A percentile compares a stretch with the other conserved stretches of the same genome.
Conservation (phyloP, 2,888 invertebrate genomes). For the Thysanoteuthis rhombus region DNA sequence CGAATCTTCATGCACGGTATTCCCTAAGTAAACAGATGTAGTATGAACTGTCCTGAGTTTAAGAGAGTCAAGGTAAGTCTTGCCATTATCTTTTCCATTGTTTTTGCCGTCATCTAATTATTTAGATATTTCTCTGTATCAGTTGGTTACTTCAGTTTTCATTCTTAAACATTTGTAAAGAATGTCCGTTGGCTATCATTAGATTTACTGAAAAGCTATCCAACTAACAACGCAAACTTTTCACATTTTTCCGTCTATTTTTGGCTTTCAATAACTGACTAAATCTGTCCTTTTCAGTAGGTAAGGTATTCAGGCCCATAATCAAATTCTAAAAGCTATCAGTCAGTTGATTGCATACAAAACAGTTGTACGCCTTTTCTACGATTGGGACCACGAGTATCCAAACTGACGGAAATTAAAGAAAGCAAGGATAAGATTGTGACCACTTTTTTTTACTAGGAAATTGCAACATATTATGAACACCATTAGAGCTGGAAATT, state of each 20-base stretch:
- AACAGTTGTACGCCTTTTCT: background rate
- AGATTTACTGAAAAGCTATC: background rate
- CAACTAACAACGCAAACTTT: background rate
- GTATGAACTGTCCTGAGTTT: too few relatives aligned
- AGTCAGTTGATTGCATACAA: background rate
- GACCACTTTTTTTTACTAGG: background rate
- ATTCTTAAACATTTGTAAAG: background rate
- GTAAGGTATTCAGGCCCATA: background rate
- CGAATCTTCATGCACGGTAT: too few relatives aligned
- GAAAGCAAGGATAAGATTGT: background rate
- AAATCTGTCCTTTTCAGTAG: background rate
- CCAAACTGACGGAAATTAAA: background rate
- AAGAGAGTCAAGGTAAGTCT: too few relatives aligned
- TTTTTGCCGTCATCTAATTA: too few relatives aligned
- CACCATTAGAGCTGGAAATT: background rate
- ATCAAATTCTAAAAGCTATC: background rate
- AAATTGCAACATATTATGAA: background rate
- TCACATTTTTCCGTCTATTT: background rate
- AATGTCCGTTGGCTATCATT: background rate
- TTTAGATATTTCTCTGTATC: background rate
- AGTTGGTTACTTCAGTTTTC: background rate
- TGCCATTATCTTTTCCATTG: too few relatives aligned
- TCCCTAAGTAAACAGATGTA: too few relatives aligned
- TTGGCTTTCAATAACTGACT: background rate
- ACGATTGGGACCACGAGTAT: background rate